Base-by-base conservation (phyloP, 2,797 vertebrate genomes). In the Urocyon cinereoargenteus region DNA sequence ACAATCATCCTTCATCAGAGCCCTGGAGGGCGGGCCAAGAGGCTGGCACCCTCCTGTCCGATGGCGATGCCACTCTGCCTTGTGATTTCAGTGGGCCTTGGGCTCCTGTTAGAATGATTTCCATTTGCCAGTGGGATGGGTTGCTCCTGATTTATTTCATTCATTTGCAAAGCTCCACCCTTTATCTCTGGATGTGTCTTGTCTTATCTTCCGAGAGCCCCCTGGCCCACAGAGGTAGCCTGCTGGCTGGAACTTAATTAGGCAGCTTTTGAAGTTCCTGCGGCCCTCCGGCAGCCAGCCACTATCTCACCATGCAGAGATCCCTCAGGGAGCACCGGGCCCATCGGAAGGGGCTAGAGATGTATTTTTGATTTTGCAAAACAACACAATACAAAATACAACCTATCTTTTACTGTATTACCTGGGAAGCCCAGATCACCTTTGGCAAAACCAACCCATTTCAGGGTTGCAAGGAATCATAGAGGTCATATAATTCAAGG, bases 171-270 rank as follows among this genome's bases (percentile, higher is more conserved):
- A 81, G 70, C 93, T 78, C 72, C 12, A 26, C 81, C 95, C 83
- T 97, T 93, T 90, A 68, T 91, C 87, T 98, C 90, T 34, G 82
- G 94, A 92, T 68, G 59, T 53, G 97, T 90, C 85, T 79, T 53
- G 96, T 95, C 93, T 97, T 96, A 97, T 97, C 98, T 97, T 92
- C 84, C 10, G 55, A 94, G 91, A 97, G 91, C 92, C 82, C 93
- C 91, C 83, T 61, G 72, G 97, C 95, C 91, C 16, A 21, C 51
- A 26, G 95, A 97, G 83, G 96, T 28, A 90, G 97, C 89, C 97
- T 90, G 97, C 97, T 96, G 98, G 84, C 91, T 97, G 89, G 96
- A 94, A 97, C 84, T 94, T 98, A 98, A 98, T 98, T 97, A 98
- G 97, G 83, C 90, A 92, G 70, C 9, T 11, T 97, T 91, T 97